Evolutionary conservation across 2,113 vertebrate genomes (phyloP).

Genomic region (Hipposideros armiger): DNA sequence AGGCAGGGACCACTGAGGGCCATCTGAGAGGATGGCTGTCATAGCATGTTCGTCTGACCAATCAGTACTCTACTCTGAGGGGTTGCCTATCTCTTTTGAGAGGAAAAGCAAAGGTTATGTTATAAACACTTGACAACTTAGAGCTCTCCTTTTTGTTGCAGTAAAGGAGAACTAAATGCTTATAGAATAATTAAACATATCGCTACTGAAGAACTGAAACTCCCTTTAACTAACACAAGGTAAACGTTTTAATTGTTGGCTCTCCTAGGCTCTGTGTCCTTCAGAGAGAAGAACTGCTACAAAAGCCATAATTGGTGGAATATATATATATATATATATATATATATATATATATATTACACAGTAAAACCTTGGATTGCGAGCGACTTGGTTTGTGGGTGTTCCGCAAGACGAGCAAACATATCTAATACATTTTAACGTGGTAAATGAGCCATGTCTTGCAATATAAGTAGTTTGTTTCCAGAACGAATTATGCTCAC

Average conservation of each 20-base stretch:
- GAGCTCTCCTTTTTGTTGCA: constrained; percentile 4
- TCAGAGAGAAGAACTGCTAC: background rate
- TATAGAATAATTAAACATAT: background rate
- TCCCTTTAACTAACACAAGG: background rate
- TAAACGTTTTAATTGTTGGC: background rate
- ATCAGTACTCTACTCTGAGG: background rate
- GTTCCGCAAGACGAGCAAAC: too few species aligned
- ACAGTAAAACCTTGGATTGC: too few species aligned
- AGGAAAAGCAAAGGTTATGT: constrained; percentile 38
- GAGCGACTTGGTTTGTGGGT: too few species aligned
- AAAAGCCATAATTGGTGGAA: background rate
- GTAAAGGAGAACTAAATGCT: constrained; percentile 29
- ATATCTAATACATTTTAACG: too few species aligned
- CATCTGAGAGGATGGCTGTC: background rate
- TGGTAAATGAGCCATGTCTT: too few species aligned
- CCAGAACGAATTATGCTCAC: too few species aligned
- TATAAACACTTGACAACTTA: constrained; percentile 1
- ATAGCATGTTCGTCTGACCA: background rate
- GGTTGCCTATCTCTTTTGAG: background rate
- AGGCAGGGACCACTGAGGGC: background rate
- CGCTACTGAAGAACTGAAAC: constrained; percentile 38
- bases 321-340: background rate
- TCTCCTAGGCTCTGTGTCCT: background rate
- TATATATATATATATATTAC: background rate
- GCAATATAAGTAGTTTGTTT: too few species aligned